Evolutionary conservation across 2,113 vertebrate species (phyloP).

Genomic region (Oreocharis arfaki): DNA sequence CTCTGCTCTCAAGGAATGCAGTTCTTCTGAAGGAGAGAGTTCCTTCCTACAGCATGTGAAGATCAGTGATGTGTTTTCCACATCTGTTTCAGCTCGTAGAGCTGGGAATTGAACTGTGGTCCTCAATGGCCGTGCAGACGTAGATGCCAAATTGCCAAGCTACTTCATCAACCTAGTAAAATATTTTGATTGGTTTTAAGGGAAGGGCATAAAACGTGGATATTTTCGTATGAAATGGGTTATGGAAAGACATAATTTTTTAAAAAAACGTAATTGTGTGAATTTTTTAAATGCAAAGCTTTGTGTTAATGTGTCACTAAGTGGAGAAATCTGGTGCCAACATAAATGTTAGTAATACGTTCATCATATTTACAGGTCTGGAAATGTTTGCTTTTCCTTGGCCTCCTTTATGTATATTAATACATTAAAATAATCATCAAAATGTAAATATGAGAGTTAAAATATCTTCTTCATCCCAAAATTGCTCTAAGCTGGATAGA

Average conservation of each 20-base stretch:
- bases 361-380: background rate
- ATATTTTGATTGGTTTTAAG: slow-evolving; percentile 53
- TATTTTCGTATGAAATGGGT: slow-evolving; percentile 31
- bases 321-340: slow-evolving; percentile 2
- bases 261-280: background rate
- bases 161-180: slow-evolving; percentile 43
- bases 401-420: background rate
- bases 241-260: slow-evolving; percentile 11
- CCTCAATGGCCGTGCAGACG: background rate
- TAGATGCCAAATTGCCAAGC: background rate
- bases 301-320: slow-evolving; percentile 12
- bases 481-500: background rate
- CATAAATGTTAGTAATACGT: background rate
- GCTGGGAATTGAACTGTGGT: background rate
- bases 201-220: background rate
- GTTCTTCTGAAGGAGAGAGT: background rate
- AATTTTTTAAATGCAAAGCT: slow-evolving; percentile 6
- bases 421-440: background rate
- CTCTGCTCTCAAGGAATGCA: background rate
- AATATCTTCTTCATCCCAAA: background rate
- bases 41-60: background rate
- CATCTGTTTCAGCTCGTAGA: background rate
- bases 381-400: background rate
- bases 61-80: background rate
- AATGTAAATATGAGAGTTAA: background rate